Base-by-base conservation (phyloP, 1,140 invertebrate species). In the Bombyx mori region DNA sequence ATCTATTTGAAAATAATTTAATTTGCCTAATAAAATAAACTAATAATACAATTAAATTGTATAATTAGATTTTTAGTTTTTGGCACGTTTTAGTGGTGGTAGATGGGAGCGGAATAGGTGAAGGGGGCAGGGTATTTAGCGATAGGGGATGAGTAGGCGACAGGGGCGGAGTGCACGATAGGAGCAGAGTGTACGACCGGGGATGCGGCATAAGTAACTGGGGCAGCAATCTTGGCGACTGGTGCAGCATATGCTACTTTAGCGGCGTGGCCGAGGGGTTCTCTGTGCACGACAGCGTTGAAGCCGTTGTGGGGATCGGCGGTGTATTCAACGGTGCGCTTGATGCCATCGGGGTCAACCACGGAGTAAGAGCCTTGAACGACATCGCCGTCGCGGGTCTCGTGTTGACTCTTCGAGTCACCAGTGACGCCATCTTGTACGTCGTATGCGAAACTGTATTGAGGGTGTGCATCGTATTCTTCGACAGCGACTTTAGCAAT, bases 401-500 rank as follows among this genome's bases (percentile, higher is more conserved):
- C 92, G 56, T 91, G 88, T 65, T 92, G 91, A 61, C 85, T 87
- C 77, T 93, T 93, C 1, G 89, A 80, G 75, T 93, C 92, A 2
- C 93, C 91, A 35, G 90, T 93, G 51, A 90, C 75, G 10, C 82
- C 75, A 60, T 93, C 92, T 42, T 92, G 89, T 0, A 93, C 91
- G 43, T 90, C 89, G 69, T 92, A 92, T 2, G 88, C 87, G 67
- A 90, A 92, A 55, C 89, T 85, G 73, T 91, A 92, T 56, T 91
- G 90, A 0, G 90, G 90, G 62, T 90, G 88, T 42, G 89, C 86
- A 55, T 89, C 86, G 65, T 75, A 78, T 5, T 71, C 69, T 10
- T 72, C 63, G 18, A 71, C 70, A 12, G 69, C 56, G 6, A 69
- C 49, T 35, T 65, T 66, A 6, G 66, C 61, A 8, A 54, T 47